A percentile compares a stretch with the other conserved stretches of the same genome.
Conservation (phyloP, 1,140 invertebrate genomes). For the Liolophura sinensis region DNA sequence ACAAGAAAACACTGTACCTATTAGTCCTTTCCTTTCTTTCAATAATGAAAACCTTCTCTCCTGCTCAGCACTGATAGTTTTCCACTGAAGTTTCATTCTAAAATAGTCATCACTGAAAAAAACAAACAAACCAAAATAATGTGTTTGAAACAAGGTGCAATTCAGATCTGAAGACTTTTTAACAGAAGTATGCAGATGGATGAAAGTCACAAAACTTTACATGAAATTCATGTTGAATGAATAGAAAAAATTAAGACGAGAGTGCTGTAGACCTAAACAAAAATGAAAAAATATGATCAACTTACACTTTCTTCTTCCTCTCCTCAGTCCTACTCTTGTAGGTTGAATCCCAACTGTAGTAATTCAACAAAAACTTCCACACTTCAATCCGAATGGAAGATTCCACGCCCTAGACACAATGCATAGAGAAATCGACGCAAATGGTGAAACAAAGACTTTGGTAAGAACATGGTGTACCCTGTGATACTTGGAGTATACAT, state of each 20-base stretch:
- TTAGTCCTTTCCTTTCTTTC: conserved; percentile 88
- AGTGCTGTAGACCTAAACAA: no score
- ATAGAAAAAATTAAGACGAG: not conserved
- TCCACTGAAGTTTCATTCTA: conserved; percentile 96
- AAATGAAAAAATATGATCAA: no score
- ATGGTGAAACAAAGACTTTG: no score
- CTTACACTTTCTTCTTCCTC: conserved; percentile 70
- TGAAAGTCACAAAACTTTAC: conserved; percentile 2
- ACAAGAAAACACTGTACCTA: conserved; percentile 66
- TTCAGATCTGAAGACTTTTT: conserved; percentile 2
- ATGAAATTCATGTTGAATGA: not conserved
- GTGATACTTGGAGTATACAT: no score
- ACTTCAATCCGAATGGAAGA: conserved; percentile 78
- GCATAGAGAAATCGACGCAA: no score
- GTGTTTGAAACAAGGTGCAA: not conserved
- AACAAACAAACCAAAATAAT: conserved; percentile 7
- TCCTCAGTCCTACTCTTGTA: conserved; percentile 70
- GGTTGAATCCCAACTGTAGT: conserved; percentile 84
- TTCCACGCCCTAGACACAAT: conserved; percentile 66
- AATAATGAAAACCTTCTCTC: conserved; percentile 86
- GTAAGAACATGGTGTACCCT: no score
- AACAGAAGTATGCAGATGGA: no score
- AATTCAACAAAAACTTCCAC: conserved; percentile 94
- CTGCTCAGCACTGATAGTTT: conserved; percentile 83
- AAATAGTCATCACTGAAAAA: conserved; percentile 79